Base-by-base conservation (phyloP, 2,888 invertebrate genomes). In the Ophioninae sp. region DNA sequence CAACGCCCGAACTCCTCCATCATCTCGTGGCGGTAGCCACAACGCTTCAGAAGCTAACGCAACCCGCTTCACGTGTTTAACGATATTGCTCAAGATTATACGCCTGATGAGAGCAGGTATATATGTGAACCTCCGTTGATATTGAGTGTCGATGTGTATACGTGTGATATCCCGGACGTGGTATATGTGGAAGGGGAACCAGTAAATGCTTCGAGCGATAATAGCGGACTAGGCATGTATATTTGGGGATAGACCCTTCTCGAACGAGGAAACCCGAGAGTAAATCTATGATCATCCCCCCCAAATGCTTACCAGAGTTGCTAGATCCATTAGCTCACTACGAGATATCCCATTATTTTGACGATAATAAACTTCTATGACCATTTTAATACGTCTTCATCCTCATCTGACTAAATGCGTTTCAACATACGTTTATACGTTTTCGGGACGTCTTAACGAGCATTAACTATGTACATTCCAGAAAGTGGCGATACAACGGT, bases 81-180 rank as follows among this genome's bases (percentile, higher is more conserved):
- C 81, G 81, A 82, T 84, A 84, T 82, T 81, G 81, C 84, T 81
- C 64, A 81, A 84, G 84, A 84, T 84, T 84, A 84, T 84, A 79
- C 76, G 67, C 70, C 41, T 79, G 79, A 79, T 79, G 74, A 70
- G 76, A 75, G 44, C 65, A 13, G 17, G 41, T 65, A 41, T 65
- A 65, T 79, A 79, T 57, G 72, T 23, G 69, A 39, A 76, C 23
- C 67, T 23, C 57, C 39, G 70, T 81, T 73, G 81, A 69, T 79
- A 84, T 81, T 72, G 61, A 65, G 76, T 73, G 73, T 67, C 61
- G 57, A 62, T 20, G 10, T 56, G 67, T 81, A 23, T 81, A 13
- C 59, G 21, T 69, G 41, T 61, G 59, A 75, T 79, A 79, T 72
- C 65, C 79, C 17, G 64, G 67, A 30, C n/a, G 67, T 70, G 70